A percentile compares a stretch with the other conserved stretches of the same genome.
Conservation (phyloP, 2,113 vertebrate genomes). For the Brachirus orientalis region DNA sequence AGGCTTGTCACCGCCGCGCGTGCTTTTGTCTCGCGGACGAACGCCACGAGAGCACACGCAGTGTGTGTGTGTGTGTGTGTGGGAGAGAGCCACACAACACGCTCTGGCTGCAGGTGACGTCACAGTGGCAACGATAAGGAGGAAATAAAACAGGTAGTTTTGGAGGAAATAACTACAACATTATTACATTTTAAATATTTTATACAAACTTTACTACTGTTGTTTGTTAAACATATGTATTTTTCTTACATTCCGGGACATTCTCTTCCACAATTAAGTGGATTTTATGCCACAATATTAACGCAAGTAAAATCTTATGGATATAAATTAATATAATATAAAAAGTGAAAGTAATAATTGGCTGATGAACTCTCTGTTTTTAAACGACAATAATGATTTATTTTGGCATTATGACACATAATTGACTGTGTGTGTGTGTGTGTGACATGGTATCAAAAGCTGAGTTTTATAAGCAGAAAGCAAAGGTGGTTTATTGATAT, state of each 20-base stretch:
- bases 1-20: slow-evolving; percentile 84
- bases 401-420: background rate
- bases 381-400: background rate
- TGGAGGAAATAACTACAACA: background rate
- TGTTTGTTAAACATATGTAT: too few species aligned
- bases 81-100: slow-evolving; percentile 18
- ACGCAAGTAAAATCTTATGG: too few species aligned
- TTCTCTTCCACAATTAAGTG: too few species aligned
- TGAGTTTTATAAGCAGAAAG: too few species aligned
- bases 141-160: background rate
- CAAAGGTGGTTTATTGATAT: slow-evolving; percentile 53
- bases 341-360: too few species aligned
- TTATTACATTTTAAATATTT: too few species aligned
- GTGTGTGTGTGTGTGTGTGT: background rate
- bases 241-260: too few species aligned
- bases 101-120: slow-evolving; percentile 59
- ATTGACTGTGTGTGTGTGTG: too few species aligned
- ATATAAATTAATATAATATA: too few species aligned
- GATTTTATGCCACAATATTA: too few species aligned
- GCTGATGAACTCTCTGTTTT: background rate
- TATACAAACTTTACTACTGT: too few species aligned
- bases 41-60: slow-evolving; percentile 60
- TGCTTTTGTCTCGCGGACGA: slow-evolving; percentile 88
- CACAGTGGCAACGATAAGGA: slow-evolving; percentile 36
- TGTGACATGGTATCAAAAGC: too few species aligned